Evolutionary conservation across 2,888 invertebrate genomes (phyloP).

Genomic region (Magallana nippona): DNA sequence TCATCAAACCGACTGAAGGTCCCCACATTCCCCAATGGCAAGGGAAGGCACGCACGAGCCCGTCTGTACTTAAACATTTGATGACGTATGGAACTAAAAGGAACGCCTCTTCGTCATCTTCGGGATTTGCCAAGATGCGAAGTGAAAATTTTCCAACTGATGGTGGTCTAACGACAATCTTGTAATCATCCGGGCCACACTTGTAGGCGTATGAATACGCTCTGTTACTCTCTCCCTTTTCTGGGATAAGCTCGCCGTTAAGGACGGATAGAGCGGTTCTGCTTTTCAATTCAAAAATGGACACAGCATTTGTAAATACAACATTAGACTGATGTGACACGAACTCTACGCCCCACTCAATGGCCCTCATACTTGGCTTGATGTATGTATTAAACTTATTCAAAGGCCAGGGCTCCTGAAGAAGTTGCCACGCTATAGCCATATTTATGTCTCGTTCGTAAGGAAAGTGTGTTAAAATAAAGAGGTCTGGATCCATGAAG

Average conservation of each 20-base stretch:
- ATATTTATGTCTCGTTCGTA: constrained; percentile 32
- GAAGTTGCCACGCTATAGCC: constrained; percentile 45
- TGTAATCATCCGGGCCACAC: constrained; percentile 33
- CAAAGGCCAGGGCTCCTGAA: constrained; percentile 40
- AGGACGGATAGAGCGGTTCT: constrained; percentile 25
- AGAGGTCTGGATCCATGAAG: constrained; percentile 40
- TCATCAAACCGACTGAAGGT: neutral
- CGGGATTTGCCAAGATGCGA: constrained; percentile 41
- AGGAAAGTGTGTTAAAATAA: constrained; percentile 47
- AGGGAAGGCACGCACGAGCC: constrained; percentile 25
- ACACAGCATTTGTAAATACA: constrained; percentile 33
- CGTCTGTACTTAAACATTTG: constrained; percentile 40
- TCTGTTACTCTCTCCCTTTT: constrained; percentile 39
- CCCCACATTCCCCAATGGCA: constrained; percentile 45
- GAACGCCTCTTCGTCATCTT: constrained; percentile 34
- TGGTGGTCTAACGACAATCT: constrained; percentile 43
- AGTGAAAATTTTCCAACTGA: constrained; percentile 44
- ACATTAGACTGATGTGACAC: constrained; percentile 38
- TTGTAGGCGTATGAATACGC: constrained; percentile 36
- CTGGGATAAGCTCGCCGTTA: constrained; percentile 32
- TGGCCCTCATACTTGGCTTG: constrained; percentile 45
- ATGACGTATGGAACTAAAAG: constrained; percentile 38
- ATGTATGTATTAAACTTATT: constrained; percentile 46
- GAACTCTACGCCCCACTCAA: constrained; percentile 48
- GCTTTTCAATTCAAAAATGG: constrained; percentile 16